phyloP scores from a whole-genome alignment of 2,888 invertebrate species.

The Caenorhabditis angaria region DNA sequence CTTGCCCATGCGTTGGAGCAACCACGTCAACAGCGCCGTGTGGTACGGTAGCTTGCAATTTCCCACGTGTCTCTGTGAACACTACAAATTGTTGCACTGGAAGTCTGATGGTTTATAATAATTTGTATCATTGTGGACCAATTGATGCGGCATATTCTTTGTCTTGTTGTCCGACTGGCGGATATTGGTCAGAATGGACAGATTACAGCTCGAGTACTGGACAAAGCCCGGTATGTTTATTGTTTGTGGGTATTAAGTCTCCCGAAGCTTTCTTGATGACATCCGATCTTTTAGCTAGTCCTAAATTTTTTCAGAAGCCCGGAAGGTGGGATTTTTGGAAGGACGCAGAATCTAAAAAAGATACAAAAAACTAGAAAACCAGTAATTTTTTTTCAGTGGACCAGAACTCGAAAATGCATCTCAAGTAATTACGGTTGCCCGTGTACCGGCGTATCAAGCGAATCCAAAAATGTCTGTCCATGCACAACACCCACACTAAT shows the following conservation, averaged over 20 bases:
- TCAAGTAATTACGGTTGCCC: constrained; percentile 11
- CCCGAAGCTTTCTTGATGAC: no score
- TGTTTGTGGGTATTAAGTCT: no score
- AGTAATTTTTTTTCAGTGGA: constrained; percentile 8
- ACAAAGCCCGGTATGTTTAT: no score
- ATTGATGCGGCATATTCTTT: not conserved
- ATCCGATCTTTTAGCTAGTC: no score
- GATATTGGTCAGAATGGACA: constrained; percentile 25
- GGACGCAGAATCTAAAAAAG: no score
- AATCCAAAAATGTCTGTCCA: not conserved
- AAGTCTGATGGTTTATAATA: constrained; percentile 7
- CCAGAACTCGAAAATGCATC: constrained; percentile 7
- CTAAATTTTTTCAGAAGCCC: not conserved
- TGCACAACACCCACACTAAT: not conserved
- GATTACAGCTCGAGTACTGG: no score
- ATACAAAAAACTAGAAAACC: not conserved
- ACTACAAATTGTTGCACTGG: constrained; percentile 12
- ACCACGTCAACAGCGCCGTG: not conserved
- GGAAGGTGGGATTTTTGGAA: no score
- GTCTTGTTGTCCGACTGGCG: constrained; percentile 21
- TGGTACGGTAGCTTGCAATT: constrained; percentile 27
- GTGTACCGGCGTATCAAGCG: constrained; percentile 7
- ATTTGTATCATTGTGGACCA: constrained; percentile 29
- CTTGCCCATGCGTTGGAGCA: constrained; percentile 21
- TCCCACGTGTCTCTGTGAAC: constrained; percentile 10